phyloP scores from a whole-genome alignment of 2,797 vertebrate genomes.

The Sparus aurata region DNA sequence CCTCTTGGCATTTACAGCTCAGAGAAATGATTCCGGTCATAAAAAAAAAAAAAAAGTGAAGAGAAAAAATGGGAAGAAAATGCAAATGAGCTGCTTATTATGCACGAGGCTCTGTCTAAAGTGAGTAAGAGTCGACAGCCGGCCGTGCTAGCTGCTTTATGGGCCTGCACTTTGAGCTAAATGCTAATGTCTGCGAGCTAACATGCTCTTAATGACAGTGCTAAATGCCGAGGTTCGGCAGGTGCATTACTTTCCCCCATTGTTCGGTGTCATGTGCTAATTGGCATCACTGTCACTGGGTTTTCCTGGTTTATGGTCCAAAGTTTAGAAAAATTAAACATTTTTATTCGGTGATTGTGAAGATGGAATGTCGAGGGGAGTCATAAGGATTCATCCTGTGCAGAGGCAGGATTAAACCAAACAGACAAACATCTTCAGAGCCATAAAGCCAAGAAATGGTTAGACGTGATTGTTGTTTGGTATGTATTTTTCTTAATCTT shows the following conservation, averaged over 20 bases:
- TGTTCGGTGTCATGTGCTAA: background rate
- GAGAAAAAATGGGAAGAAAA: conserved; percentile 9
- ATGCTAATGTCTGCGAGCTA: background rate
- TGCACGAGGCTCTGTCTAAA: background rate
- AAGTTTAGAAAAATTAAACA: background rate
- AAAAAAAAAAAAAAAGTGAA: background rate
- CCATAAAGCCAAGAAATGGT: background rate
- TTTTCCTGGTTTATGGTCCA: background rate
- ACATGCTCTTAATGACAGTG: background rate
- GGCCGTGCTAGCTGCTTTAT: background rate
- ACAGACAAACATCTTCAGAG: background rate
- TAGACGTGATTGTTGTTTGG: background rate
- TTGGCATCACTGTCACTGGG: background rate
- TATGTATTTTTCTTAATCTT: no score
- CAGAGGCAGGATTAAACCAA: background rate
- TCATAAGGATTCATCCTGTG: background rate
- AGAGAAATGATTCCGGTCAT: background rate
- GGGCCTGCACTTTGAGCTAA: conserved; percentile 1
- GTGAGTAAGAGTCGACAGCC: background rate
- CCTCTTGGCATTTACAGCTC: conserved; percentile 12
- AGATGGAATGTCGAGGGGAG: background rate
- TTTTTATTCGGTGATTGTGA: background rate
- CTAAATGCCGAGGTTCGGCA: background rate
- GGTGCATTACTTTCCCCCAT: background rate
- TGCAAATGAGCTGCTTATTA: conserved; percentile 22